Base-by-base conservation (phyloP, 2,888 invertebrate species). In the Malthinus seriepunctatus region DNA sequence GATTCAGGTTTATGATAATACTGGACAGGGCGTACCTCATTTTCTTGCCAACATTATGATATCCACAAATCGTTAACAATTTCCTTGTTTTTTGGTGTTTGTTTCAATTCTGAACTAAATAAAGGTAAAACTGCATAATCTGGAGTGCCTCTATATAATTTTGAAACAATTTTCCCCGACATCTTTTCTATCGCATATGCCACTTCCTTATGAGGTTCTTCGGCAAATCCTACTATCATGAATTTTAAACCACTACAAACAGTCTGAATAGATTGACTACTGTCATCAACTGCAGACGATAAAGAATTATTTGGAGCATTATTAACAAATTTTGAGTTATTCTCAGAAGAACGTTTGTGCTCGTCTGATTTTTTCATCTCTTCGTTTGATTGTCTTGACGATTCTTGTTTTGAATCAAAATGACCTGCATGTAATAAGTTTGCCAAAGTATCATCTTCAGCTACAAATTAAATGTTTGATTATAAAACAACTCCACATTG, bases 1-100 rank as follows among this genome's bases (percentile, higher is more conserved):
- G 82, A 82, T 44, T 89, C 80, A 0, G 90, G 89, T 11, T 82
- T 80, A 73, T 93, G 91, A 73, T 87, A 93, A 78, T 92, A 92
- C 66, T 84, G 78, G 6, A 88, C 76, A 0, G 85, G 82, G 0
- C 88, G 75, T 1, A 89, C 64, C 71, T 81, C 80, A 69, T 82
- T 81, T 52, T 82, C 81, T 34, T 83, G 82, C 10, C 85, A 76
- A 67, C 89, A 89, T 69, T 89, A 89, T 73, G 84, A 86, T 70
- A 93, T 78, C 85, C 88, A 93, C 59, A 88, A 82, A 65, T 86
- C 84, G 1, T 89, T 90, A 53, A 92, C 86, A 1, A 88, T 76
- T 69, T 88, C 84, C n/a, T n/a, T n/a, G n/a, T n/a, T n/a, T 0
- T 77, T 75, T 1, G 85, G 88, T 6, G 31, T 23, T 5, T 46